Base-by-base conservation (phyloP, 1,140 invertebrate species). In the Asobara japonica region DNA sequence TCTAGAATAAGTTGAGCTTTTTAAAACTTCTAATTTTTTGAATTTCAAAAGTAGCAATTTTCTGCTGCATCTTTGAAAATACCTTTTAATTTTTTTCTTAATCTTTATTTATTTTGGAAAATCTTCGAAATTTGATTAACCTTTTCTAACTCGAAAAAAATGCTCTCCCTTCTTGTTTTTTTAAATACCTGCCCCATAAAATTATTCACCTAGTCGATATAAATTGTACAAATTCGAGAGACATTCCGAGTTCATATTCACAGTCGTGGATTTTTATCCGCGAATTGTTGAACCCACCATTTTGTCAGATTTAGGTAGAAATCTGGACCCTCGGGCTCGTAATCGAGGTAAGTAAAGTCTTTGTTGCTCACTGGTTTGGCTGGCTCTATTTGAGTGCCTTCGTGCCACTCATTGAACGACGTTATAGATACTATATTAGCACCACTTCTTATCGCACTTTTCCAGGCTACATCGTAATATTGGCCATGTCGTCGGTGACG, bases 381-480 rank as follows among this genome's bases (percentile, higher is more conserved):
- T 22, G 90, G 90, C 79, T 91, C 90, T 33, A 91, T 91, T 80
- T 91, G 90, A 20, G 90, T 90, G 25, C 90, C 90, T 78, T 90
- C 89, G 38, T 89, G 88, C 90, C 90, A 91, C 76, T 91, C 89
- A 77, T 91, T 91, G 73, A 90, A 91, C 31, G 90, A 90, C 8
- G 89, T 90, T 61, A 91, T 89, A 16, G 87, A 89, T 3, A 91
- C 83, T 48, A 88, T 86, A 41, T 84, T 85, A 25, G 89, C 83
- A 41, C 87, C 86, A 48, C 88, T 88, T 3, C 85, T 80, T 6
- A 91, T 77, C 2, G 89, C 90, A 31, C 83, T 89, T 65, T 88
- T 83, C 90, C 90, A 91, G 0, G 88, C 90, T 0, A 88, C 85
- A 31, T 89, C 89, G 72, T 89, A 90, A 65, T 90, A 89, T 81